Evolutionary conservation across 1,140 invertebrate genomes (phyloP).

Genomic region (Heliconius himera): DNA sequence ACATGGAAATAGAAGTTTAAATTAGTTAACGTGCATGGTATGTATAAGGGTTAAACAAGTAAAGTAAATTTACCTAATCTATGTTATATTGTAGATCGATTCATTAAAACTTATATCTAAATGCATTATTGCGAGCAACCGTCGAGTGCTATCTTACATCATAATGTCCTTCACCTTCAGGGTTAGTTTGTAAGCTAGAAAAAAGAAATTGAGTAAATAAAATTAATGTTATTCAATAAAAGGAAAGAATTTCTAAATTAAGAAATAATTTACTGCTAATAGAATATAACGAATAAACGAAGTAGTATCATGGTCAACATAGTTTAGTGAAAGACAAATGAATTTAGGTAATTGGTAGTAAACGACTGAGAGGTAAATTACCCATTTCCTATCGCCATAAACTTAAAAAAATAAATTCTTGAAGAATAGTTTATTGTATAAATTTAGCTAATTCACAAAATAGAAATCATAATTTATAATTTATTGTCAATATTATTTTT

Average conservation of each 20-base stretch:
- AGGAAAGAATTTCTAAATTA: not conserved
- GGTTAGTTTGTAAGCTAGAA: slow-evolving; percentile 80
- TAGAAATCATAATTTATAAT: not conserved
- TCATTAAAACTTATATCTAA: slow-evolving; percentile 56
- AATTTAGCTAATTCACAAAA: not conserved
- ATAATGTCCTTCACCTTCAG: slow-evolving; percentile 64
- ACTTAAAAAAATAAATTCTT: not conserved
- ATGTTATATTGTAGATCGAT: slow-evolving; percentile 51
- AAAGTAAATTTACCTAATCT: slow-evolving; percentile 63
- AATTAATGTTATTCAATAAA: not conserved
- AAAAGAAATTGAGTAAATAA: slow-evolving; percentile 43
- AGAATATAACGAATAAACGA: not conserved
- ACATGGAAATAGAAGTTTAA: not conserved
- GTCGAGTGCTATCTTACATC: slow-evolving; percentile 76
- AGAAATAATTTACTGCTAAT: not conserved
- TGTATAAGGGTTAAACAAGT: not conserved
- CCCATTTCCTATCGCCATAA: not conserved
- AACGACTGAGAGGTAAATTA: not conserved
- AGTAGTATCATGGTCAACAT: not conserved
- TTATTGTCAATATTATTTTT: not conserved
- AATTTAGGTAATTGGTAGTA: not conserved
- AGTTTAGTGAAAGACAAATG: not conserved
- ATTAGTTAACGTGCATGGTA: not conserved
- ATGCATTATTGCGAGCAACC: slow-evolving; percentile 40
- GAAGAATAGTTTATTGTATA: not conserved